Evolutionary conservation across 2,888 invertebrate species (phyloP).

Genomic region (Hemaris fuciformis): DNA sequence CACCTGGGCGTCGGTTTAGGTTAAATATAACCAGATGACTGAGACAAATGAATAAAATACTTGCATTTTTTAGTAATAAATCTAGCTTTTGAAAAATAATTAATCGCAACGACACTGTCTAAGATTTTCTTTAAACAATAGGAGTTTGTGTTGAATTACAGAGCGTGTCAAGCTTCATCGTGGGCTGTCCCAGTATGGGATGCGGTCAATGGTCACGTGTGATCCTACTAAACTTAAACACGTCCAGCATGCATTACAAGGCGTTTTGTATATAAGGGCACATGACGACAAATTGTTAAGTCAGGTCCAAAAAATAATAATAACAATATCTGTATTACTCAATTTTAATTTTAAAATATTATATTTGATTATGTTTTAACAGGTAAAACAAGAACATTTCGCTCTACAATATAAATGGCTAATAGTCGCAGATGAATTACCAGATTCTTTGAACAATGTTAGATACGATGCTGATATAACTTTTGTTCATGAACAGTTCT

Average conservation of each 20-base stretch:
- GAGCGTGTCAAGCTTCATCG: constrained; percentile 49
- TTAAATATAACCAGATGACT: too few relatives aligned
- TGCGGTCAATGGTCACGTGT: constrained; percentile 47
- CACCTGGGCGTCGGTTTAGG: too few relatives aligned
- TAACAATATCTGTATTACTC: too few relatives aligned
- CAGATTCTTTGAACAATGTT: constrained; percentile 29
- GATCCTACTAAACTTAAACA: constrained; percentile 33
- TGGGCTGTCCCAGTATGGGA: constrained; percentile 40
- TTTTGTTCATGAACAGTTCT: constrained; percentile 24
- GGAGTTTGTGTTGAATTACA: constrained; percentile 27
- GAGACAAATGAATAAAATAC: too few relatives aligned
- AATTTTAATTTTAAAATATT: too few relatives aligned
- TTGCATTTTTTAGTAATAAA: not conserved
- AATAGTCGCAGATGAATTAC: constrained; percentile 42
- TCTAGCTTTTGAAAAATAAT: not conserved
- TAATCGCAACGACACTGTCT: not conserved
- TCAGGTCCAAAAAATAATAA: constrained; percentile 29
- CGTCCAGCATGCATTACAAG: constrained; percentile 41
- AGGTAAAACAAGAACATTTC: constrained; percentile 48
- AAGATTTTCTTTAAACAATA: not conserved
- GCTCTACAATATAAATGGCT: constrained; percentile 59
- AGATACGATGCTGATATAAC: constrained; percentile 60
- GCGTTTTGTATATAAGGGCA: constrained; percentile 47
- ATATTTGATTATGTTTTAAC: constrained; percentile 10
- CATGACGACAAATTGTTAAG: constrained; percentile 27